Evolutionary conservation across 2,888 invertebrate species (phyloP).

Genomic region (Carcina quercana): DNA sequence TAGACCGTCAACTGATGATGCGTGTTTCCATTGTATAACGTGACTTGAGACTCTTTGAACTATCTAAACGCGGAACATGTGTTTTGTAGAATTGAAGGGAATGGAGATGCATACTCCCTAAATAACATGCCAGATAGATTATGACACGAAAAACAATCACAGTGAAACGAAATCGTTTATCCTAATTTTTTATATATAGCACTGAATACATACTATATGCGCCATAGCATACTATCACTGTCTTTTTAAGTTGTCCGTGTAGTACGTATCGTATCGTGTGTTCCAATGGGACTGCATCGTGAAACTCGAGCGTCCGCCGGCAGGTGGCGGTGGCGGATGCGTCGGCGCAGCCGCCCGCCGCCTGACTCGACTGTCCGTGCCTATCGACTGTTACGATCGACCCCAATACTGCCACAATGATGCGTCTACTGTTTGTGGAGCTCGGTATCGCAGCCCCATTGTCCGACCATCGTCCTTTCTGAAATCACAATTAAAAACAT

Average conservation of each 20-base stretch:
- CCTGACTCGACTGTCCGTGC: slow-evolving; percentile 34
- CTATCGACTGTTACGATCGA: slow-evolving; percentile 64
- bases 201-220: too few species aligned
- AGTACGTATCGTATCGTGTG: slow-evolving; percentile 18
- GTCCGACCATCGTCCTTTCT: too few species aligned
- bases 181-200: too few species aligned
- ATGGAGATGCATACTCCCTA: too few species aligned
- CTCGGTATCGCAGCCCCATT: background rate
- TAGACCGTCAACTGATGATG: slow-evolving; percentile 36
- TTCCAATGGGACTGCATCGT: slow-evolving; percentile 20
- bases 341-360: slow-evolving; percentile 10
- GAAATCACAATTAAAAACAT: too few species aligned
- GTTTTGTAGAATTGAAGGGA: too few species aligned
- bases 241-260: too few species aligned
- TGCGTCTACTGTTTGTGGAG: slow-evolving; percentile 7
- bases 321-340: slow-evolving; percentile 12
- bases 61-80: too few species aligned
- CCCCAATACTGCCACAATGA: slow-evolving; percentile 46
- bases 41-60: too few species aligned
- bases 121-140: slow-evolving; percentile 9
- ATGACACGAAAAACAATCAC: too few species aligned
- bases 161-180: too few species aligned
- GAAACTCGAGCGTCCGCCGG: slow-evolving; percentile 22
- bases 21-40: slow-evolving; percentile 29
- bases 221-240: too few species aligned